These are phyloP conservation scores for Pachyuromys duprasi DNA, from an alignment of 2,797 vertebrate species.

Conservation along the genomic window DNA sequence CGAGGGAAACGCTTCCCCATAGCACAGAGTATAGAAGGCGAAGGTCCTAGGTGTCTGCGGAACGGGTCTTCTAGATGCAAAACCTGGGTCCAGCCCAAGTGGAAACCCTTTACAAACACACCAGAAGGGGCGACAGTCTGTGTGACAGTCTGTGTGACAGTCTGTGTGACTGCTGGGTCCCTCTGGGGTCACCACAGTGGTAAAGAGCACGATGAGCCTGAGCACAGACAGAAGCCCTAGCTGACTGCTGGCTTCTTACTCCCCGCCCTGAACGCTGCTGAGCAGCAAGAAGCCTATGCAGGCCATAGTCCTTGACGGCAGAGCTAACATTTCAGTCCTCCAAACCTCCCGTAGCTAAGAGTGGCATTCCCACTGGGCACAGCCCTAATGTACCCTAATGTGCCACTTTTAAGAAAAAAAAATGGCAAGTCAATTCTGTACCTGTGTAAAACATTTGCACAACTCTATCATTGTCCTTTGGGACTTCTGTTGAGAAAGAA, in stretches of 20 bases:
- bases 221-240: slow-evolving; percentile 18
- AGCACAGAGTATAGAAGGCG: slow-evolving; percentile 74
- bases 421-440: slow-evolving; percentile 77
- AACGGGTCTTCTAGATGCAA: slow-evolving; percentile 79
- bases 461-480: slow-evolving; percentile 39
- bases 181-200: slow-evolving; percentile 75
- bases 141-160: slow-evolving; percentile 67
- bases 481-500: slow-evolving; percentile 58
- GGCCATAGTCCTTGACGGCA: neutral
- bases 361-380: neutral
- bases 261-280: neutral
- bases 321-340: slow-evolving; percentile 1
- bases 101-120: slow-evolving; percentile 85
- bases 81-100: slow-evolving; percentile 90
- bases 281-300: neutral
- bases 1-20: slow-evolving; percentile 44
- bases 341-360: neutral
- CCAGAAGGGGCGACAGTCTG: slow-evolving; percentile 62
- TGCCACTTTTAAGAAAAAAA: slow-evolving; percentile 66
- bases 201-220: slow-evolving; percentile 64
- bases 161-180: slow-evolving; percentile 54
- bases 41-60: slow-evolving; percentile 81
- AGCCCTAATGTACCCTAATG: slow-evolving; percentile 61
- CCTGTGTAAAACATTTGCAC: neutral
- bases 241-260: fast-evolving